Percentiles rank a stretch among this genome's conserved stretches.
Conservation (phyloP, 2,113 vertebrate species). For the Cephalopholis sonnerati region DNA sequence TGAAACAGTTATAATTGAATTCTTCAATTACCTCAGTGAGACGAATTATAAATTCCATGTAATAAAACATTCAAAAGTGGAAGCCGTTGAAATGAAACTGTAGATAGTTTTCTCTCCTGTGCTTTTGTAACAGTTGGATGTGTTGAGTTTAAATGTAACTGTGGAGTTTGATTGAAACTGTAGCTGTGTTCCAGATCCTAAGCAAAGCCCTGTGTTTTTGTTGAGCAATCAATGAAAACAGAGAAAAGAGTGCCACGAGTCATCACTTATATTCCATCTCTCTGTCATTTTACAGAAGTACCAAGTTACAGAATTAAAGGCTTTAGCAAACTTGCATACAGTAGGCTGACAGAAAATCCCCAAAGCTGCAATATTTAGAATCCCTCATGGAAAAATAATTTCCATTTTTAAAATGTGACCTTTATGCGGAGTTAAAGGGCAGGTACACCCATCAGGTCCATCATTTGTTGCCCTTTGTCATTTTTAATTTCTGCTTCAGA, state of each 20-base stretch:
- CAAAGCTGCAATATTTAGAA: conserved; percentile 36
- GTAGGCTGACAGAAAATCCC: conserved; percentile 25
- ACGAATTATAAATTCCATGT: neutral
- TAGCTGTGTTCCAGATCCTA: neutral
- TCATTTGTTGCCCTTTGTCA: neutral
- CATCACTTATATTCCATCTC: neutral
- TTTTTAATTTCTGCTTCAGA: conserved; percentile 9
- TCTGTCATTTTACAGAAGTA: neutral
- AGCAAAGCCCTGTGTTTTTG: neutral
- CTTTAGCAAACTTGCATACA: conserved; percentile 4
- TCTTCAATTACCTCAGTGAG: neutral
- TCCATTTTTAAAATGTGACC: conserved; percentile 49
- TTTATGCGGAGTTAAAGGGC: conserved; percentile 59
- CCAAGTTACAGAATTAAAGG: neutral
- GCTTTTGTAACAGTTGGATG: neutral
- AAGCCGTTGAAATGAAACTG: neutral
- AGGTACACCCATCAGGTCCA: conserved; percentile 29
- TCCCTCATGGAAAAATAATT: conserved; percentile 19
- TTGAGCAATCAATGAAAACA: neutral
- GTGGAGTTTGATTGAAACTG: neutral
- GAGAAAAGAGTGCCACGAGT: neutral
- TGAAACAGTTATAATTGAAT: neutral
- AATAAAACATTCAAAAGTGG: neutral
- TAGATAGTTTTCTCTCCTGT: neutral
- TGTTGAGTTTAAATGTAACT: neutral